Evolutionary conservation across 2,888 invertebrate genomes (phyloP).

Genomic region (Acronicta aceris): DNA sequence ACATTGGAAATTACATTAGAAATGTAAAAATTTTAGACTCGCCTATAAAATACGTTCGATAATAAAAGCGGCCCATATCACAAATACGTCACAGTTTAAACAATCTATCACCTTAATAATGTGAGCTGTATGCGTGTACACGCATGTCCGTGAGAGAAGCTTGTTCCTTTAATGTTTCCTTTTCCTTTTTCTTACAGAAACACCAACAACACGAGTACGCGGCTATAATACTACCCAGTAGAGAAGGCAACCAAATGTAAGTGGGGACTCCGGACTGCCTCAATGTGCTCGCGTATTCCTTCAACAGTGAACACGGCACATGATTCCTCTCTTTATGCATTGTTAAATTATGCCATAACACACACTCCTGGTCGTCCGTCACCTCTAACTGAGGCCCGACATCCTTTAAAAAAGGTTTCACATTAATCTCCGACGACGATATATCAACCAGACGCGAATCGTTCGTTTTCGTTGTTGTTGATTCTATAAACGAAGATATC

Average conservation of each 20-base stretch:
- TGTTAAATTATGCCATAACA: slow-evolving; percentile 81
- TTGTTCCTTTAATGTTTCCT: slow-evolving; percentile 63
- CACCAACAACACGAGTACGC: slow-evolving; percentile 74
- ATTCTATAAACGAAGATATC: slow-evolving; percentile 80
- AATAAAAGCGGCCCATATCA: slow-evolving; percentile 15
- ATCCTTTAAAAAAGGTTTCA: slow-evolving; percentile 67
- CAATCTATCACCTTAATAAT: slow-evolving; percentile 48
- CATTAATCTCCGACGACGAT: slow-evolving; percentile 71
- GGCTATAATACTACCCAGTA: slow-evolving; percentile 68
- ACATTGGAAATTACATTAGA: neutral
- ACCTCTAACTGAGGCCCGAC: slow-evolving; percentile 69
- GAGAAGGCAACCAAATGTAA: slow-evolving; percentile 79
- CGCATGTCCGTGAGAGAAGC: slow-evolving; percentile 69
- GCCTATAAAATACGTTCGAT: neutral
- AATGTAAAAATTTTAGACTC: neutral
- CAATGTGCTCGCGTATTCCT: slow-evolving; percentile 79
- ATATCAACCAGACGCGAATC: slow-evolving; percentile 71
- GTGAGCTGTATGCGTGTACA: slow-evolving; percentile 70
- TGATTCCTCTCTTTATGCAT: slow-evolving; percentile 66
- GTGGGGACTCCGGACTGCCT: slow-evolving; percentile 75
- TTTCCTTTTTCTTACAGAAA: slow-evolving; percentile 69
- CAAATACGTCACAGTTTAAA: neutral
- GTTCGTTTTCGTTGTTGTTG: slow-evolving; percentile 53
- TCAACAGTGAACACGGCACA: slow-evolving; percentile 77
- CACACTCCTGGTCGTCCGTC: slow-evolving; percentile 74